Conservation (phyloP, 2,797 vertebrate species). For the Chaetodon trifasciatus region DNA sequence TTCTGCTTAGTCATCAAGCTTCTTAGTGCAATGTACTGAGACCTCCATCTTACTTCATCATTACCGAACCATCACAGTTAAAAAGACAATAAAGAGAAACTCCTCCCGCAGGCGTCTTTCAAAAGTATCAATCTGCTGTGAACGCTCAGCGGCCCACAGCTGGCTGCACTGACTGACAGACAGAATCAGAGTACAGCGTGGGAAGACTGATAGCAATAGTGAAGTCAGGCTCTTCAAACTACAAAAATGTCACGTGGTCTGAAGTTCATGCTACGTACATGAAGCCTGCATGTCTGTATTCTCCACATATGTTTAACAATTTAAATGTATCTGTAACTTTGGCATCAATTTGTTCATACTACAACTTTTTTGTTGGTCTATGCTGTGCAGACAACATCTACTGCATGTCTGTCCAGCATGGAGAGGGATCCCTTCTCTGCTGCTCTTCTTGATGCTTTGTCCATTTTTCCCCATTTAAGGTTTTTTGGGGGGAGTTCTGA, state of each 20-base stretch:
- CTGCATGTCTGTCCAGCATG: too few species aligned
- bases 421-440: too few species aligned
- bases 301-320: too few species aligned
- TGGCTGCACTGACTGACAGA: not conserved
- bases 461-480: too few species aligned
- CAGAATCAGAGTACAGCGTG: not conserved
- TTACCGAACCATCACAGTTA: slow-evolving; percentile 7
- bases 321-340: too few species aligned
- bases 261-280: not conserved
- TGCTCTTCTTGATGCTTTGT: too few species aligned
- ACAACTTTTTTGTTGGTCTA: too few species aligned
- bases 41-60: slow-evolving; percentile 18
- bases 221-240: not conserved
- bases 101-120: not conserved
- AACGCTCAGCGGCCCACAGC: not conserved
- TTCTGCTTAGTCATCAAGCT: slow-evolving; percentile 56
- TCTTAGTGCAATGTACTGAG: slow-evolving; percentile 9
- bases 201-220: too few species aligned
- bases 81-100: slow-evolving; percentile 15
- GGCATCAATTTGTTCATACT: too few species aligned
- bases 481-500: too few species aligned
- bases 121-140: not conserved
- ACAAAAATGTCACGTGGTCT: not conserved
- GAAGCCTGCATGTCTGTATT: too few species aligned
- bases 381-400: too few species aligned